Base-by-base conservation (phyloP, 2,888 invertebrate species). In the Adineta ricciae region DNA sequence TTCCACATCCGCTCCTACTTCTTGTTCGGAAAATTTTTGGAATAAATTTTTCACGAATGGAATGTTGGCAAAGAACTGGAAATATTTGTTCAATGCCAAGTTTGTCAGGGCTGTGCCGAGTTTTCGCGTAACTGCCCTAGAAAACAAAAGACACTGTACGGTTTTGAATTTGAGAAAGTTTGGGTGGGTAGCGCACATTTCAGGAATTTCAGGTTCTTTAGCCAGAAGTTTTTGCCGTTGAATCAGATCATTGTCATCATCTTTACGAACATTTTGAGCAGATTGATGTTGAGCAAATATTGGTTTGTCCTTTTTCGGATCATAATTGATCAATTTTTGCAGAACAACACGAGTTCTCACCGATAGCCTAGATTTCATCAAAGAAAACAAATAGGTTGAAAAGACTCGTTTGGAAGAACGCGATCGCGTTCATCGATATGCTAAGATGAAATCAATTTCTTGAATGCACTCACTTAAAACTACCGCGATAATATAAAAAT, bases 401-500 rank as follows among this genome's bases (percentile, higher is more conserved):
- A n/a, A n/a, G n/a, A n/a, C n/a, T n/a, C n/a, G n/a, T n/a, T n/a
- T n/a, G n/a, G n/a, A n/a, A n/a, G n/a, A n/a, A n/a, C n/a, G n/a
- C n/a, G n/a, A n/a, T n/a, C n/a, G n/a, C n/a, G n/a, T n/a, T n/a
- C n/a, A n/a, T n/a, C n/a, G n/a, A n/a, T 49, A 49, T 14, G 8
- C 49, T 49, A 49, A 49, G 49, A 56, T 56, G 14, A 56, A 56
- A 56, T n/a, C 5, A 9, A 21, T 56, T 64, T 64, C 7, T 3
- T 27, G 2, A 21, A 27, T 64, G 2, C 3, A 27, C 56, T 36
- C 41, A 78, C 78, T 78, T 78, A 24, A 78, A 78, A 78, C 41
- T 38, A n/a, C 78, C 78, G n/a, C 78, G 78, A 78, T 78, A 78
- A 41, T n/a, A 78, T 3, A 78, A 9, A 24, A 78, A 78, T 78